Percentiles rank a stretch among this genome's conserved stretches.
phyloP scores from a whole-genome alignment of 2,113 vertebrate genomes.

The Psephotus haematonotus region DNA sequence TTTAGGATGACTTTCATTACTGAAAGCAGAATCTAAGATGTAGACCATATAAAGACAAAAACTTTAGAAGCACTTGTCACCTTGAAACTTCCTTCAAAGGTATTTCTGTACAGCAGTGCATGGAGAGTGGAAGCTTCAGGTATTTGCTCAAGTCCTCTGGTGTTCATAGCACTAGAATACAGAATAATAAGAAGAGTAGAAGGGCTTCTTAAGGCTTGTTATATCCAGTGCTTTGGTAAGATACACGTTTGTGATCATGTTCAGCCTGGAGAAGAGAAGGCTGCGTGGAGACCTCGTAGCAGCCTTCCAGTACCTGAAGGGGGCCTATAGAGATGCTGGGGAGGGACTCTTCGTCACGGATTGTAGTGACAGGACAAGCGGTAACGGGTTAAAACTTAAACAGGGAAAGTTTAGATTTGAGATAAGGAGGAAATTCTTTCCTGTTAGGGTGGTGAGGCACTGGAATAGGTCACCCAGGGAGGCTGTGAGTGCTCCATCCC shows the following conservation, averaged over 20 bases:
- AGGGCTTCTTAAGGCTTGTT: neutral
- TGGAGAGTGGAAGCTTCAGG: neutral
- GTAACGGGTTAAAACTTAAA: too few relatives aligned
- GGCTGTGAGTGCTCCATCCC: too few relatives aligned
- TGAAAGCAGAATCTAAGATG: neutral
- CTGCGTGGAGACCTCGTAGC: too few relatives aligned
- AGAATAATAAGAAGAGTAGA: neutral
- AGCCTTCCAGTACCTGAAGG: too few relatives aligned
- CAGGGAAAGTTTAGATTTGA: too few relatives aligned
- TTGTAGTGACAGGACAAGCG: too few relatives aligned
- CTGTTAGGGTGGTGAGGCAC: too few relatives aligned
- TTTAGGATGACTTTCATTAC: neutral
- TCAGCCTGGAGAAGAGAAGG: too few relatives aligned
- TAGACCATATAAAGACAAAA: neutral
- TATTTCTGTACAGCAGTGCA: neutral
- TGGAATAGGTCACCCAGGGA: too few relatives aligned
- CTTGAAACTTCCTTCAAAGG: neutral
- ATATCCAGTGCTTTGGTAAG: neutral
- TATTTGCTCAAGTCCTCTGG: neutral
- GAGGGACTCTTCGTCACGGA: too few relatives aligned
- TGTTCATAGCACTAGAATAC: neutral
- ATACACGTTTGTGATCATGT: neutral
- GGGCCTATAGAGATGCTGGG: too few relatives aligned
- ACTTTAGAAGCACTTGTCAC: neutral
- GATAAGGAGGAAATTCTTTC: too few relatives aligned